Evolutionary conservation across 2,888 invertebrate genomes (phyloP).

Genomic region (Callinectes sapidus): DNA sequence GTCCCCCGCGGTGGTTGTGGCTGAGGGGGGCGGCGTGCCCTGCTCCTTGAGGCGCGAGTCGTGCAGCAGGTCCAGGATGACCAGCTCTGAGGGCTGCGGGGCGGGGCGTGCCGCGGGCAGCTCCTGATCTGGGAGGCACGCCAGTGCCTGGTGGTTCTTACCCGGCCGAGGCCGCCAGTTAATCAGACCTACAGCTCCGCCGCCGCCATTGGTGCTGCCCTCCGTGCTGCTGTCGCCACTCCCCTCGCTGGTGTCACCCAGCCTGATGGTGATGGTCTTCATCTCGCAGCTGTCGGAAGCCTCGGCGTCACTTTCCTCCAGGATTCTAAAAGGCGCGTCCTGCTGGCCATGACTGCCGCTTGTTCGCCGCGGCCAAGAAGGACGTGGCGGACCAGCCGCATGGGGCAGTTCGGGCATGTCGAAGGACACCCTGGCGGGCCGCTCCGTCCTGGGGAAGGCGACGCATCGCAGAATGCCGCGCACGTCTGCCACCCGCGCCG

Average conservation of each 20-base stretch:
- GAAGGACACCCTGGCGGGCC: slow-evolving; percentile 52
- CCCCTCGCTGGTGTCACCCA: slow-evolving; percentile 38
- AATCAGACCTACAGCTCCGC: slow-evolving; percentile 7
- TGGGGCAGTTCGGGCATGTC: slow-evolving; percentile 20
- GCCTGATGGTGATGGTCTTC: slow-evolving; percentile 62
- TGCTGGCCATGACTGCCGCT: not conserved
- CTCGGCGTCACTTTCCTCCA: slow-evolving; percentile 63
- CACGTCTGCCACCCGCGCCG: slow-evolving; percentile 61
- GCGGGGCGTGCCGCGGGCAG: slow-evolving; percentile 42
- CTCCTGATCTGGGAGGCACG: not conserved
- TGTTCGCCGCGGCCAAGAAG: not conserved
- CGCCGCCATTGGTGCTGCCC: not conserved
- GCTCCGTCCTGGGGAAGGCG: slow-evolving; percentile 46
- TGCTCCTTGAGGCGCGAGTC: slow-evolving; percentile 19
- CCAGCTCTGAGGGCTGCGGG: slow-evolving; percentile 49
- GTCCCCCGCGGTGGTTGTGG: not conserved
- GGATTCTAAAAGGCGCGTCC: slow-evolving; percentile 53
- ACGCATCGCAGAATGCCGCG: slow-evolving; percentile 59
- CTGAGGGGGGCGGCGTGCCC: not conserved
- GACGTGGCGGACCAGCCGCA: not conserved
- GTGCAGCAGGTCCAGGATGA: slow-evolving; percentile 58
- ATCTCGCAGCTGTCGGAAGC: slow-evolving; percentile 62
- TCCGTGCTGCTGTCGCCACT: slow-evolving; percentile 8
- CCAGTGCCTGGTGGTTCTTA: slow-evolving; percentile 48
- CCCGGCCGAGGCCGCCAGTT: slow-evolving; percentile 65